These are phyloP conservation scores for Omphaloscelis lunosa DNA, from an alignment of 2,888 invertebrate genomes.

Conservation along the genomic window DNA sequence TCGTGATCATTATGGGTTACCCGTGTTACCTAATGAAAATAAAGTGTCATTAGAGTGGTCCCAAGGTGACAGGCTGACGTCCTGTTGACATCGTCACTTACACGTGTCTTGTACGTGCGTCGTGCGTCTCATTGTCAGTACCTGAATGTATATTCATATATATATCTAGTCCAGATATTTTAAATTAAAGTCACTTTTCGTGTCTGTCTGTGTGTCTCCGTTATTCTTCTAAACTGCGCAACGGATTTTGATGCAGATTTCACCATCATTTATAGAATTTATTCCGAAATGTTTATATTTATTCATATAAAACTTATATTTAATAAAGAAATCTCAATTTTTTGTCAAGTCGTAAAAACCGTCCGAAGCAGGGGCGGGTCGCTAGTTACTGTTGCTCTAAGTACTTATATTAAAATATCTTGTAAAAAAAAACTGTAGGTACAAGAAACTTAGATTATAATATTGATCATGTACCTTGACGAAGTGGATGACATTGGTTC, in stretches of 20 bases:
- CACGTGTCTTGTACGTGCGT: slow-evolving; percentile 3
- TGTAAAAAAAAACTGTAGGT: slow-evolving; percentile 23
- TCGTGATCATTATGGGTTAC: neutral
- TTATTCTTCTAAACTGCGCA: neutral
- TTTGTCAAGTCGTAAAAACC: neutral
- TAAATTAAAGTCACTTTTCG: too few relatives aligned
- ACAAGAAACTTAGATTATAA: slow-evolving; percentile 38
- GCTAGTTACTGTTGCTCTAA: slow-evolving; percentile 12
- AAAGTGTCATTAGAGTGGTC: slow-evolving; percentile 12
- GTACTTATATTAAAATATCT: slow-evolving; percentile 12
- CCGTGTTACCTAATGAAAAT: slow-evolving; percentile 10
- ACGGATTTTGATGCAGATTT: neutral
- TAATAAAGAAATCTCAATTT: neutral
- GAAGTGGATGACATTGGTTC: slow-evolving; percentile 37
- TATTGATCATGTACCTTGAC: slow-evolving; percentile 42
- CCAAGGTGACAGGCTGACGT: slow-evolving; percentile 43
- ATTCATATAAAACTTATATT: neutral
- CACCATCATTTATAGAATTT: neutral
- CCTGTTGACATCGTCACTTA: slow-evolving; percentile 27
- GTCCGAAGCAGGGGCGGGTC: neutral
- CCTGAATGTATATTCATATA: neutral
- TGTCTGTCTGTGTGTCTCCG: too few relatives aligned
- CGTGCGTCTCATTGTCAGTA: slow-evolving; percentile 4
- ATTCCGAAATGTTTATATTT: neutral
- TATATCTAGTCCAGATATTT: too few relatives aligned